Evolutionary conservation across 2,113 vertebrate genomes (phyloP), one percentile per base, ranked within the genome.

Genomic region (Chascanopsetta lugubris): DNA sequence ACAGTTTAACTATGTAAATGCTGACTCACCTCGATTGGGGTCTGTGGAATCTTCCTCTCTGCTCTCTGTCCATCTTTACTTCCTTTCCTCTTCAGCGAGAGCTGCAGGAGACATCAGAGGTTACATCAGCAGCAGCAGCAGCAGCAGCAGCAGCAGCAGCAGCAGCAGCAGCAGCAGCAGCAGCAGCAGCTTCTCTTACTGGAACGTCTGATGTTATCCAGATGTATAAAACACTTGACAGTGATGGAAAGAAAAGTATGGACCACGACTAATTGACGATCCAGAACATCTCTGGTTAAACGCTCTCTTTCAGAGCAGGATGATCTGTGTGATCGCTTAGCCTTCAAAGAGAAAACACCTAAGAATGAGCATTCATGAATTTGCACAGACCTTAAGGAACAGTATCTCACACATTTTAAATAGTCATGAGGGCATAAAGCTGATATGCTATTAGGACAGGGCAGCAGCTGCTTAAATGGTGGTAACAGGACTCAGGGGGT

Each of bases 1-100:
- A 30, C 54, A 30, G 59, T 61, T 6, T 53, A 43, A 64, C 62
- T 48, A 45, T 21, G 1, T 47, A 62, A 74, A 29, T 45, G 57
- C 64, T 78, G 64, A 83, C 76, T 85, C 65, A 99, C 97, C 94
- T 98, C 97, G 20, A 89, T 85, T 26, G 95, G 94, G 27, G 95
- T 97, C 88, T 96, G 96, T 69, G 94, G 94, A 58, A 89, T 36
- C 86, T 89, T 98, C 70, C 94, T 96, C 80, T 99, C 97, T 69
- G 93, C 92, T 90, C 93, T 98, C 67, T 94, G 96, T 9, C 88
- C 87, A 61, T 99, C 97, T 91, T 98, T 99, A 75, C 94, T 96
- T 76, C 95, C 96, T 94, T 95, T 96, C 89, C 97, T 95, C 85
- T 97, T 99, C 70, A 96, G 86, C 4, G 94, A 98, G 60, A 95